Evolutionary conservation across 64 coral and sea anemone genomes (phyloP).

Genomic region (Montipora cactus): DNA sequence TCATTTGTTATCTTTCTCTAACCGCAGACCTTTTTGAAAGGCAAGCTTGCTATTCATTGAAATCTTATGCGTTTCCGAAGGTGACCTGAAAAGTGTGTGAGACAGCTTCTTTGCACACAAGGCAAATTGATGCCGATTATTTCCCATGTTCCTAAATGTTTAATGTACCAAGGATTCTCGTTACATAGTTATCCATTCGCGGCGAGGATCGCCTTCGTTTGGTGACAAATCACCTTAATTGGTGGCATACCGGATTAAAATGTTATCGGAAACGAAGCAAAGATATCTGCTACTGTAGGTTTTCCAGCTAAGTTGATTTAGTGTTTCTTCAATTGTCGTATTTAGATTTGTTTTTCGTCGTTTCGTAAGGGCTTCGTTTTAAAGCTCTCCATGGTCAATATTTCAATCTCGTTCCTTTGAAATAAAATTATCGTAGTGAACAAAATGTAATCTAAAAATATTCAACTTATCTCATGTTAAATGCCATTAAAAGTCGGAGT

Average conservation of each 20-base stretch:
- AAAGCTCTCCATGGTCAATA: background rate
- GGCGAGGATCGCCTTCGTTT: background rate
- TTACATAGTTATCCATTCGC: constrained; percentile 16
- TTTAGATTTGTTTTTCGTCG: background rate
- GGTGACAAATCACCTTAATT: background rate
- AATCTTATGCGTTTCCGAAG: background rate
- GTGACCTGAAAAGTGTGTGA: background rate
- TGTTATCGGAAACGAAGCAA: background rate
- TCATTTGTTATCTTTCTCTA: no score
- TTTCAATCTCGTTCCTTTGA: no score
- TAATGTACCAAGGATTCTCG: background rate
- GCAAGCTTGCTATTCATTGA: no score
- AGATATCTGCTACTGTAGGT: background rate
- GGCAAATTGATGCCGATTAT: background rate
- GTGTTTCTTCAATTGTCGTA: background rate
- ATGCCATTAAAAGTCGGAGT: no score
- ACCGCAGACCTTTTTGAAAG: no score
- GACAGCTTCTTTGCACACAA: background rate
- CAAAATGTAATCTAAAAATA: no score
- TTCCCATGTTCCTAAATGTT: background rate
- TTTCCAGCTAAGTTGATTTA: background rate
- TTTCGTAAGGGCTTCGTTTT: background rate
- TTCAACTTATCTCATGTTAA: no score
- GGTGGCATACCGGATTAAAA: background rate
- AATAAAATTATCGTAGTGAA: no score